A percentile compares a stretch with the other conserved stretches of the same genome.
These are phyloP conservation scores for Octonoba sinensis DNA, from an alignment of 2,888 invertebrate species.

Conservation along the genomic window DNA sequence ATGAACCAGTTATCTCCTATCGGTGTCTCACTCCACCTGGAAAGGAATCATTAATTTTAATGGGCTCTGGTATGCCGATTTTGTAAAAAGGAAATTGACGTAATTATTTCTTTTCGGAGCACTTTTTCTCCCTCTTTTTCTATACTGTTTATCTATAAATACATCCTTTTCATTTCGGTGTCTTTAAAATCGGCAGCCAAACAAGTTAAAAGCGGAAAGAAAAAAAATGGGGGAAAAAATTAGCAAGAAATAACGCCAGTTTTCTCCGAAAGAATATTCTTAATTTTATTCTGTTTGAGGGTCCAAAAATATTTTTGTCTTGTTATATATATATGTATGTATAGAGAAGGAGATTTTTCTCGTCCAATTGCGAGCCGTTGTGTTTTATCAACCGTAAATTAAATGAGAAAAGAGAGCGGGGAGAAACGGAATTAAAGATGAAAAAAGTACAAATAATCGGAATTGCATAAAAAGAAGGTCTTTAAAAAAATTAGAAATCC, in stretches of 20 bases:
- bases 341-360: conserved; percentile 8
- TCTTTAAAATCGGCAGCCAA: conserved; percentile 48
- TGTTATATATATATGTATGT: not conserved
- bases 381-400: conserved; percentile 60
- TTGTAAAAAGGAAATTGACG: conserved; percentile 57
- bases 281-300: conserved; percentile 47
- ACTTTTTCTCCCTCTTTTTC: conserved; percentile 7
- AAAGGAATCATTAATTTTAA: conserved; percentile 59
- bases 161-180: conserved; percentile 40
- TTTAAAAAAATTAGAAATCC: conserved; percentile 48
- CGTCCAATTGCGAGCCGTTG: conserved; percentile 35
- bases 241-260: not conserved
- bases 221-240: conserved; percentile 9
- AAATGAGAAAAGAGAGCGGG: conserved; percentile 42
- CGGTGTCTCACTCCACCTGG: conserved; percentile 53
- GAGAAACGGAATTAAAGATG: conserved; percentile 40
- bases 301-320: conserved; percentile 19
- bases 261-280: conserved; percentile 23
- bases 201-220: conserved; percentile 32
- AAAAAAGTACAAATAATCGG: conserved; percentile 44
- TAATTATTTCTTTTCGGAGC: conserved; percentile 51
- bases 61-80: conserved; percentile 54
- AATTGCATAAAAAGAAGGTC: conserved; percentile 31
- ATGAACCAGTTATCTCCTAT: conserved; percentile 52
- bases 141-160: conserved; percentile 58